Evolutionary conservation across 2,797 vertebrate genomes (phyloP), one percentile per base, ranked within the genome.

Genomic region (Tamandua tetradactyla): DNA sequence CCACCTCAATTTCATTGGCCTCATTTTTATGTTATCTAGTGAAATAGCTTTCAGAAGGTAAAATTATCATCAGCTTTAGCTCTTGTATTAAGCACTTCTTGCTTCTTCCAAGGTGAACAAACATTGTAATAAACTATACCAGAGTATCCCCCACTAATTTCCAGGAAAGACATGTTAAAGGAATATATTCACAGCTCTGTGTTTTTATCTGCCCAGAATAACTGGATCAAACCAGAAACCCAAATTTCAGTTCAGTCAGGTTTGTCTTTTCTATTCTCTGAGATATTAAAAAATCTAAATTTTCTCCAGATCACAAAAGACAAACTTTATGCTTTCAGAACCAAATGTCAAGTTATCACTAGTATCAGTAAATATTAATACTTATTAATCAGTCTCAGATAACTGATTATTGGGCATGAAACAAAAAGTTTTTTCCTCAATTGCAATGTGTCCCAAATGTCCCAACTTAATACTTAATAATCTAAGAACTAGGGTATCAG

Each of bases 11-110:
- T n/a, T 27, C 84, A 35, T 76, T 88, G 5, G 69, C 81, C 25
- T 96, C 91, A 69, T 85, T 49, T 9, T 74, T 92, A 61, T 72
- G 44, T 32, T 71, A 95, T 61, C 30, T 87, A 94, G 57, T 95
- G 76, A 96, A 97, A 71, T 25, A 89, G n/a, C 55, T 97, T 96
- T 44, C 59, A 93, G 82, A 85, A 87, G 86, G 83, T 93, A 96
- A 96, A 95, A 96, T 93, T 59, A 92, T 0, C 0, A 79, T 96
- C 85, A 91, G 14, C 35, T 89, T 35, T 35, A 91, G 32, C 61
- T 61, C 23, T 49, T 7, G 64, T 49, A 49, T 94, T 96, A 95
- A 76, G 85, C 47, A 95, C 27, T 95, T 76, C 47, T 3, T 14
- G 94, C 59, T 27, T 83, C 84, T 95, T 78, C 75, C 11, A 94